Evolutionary conservation across 2,113 vertebrate species (phyloP), one percentile per base, ranked within the genome.

Genomic region (Hyperoodon ampullatus): DNA sequence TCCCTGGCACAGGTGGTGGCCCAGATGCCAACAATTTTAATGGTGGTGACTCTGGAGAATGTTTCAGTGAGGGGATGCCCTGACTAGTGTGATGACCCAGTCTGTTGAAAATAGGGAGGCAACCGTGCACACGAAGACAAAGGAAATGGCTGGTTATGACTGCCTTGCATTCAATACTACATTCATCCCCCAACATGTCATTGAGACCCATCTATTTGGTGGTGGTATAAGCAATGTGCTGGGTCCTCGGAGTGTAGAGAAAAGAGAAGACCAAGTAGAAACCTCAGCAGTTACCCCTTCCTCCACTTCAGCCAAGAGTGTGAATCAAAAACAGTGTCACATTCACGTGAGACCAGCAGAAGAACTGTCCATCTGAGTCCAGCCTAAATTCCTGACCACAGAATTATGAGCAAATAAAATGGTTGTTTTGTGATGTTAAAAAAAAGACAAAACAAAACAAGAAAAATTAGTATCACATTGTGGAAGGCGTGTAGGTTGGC

Each of bases 111-210:
- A 8, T 0, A 8, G 0, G 13, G 24, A 24, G 60, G 35, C 6
- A 6, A 5, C 15, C 4, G 50, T 1, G 10, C 2, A 1, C 0
- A 0, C 1, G 80, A 35, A 11, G 21, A 33, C 0, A 1, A 60
- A 15, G 11, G 61, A 6, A 7, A 15, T 1, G 50, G 53, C 42
- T 3, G 9, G 19, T 10, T 39, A 8, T 58, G 1, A 35, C 28
- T 0, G 5, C 14, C 0, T 8, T 0, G 30, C 1, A 0, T 7
- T 44, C 4, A 3, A 0, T 0, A 21, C 15, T 0, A 9, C 7
- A 8, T 3, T 13, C 26, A 1, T 33, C 7, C 55, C 55, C 13
- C 6, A 3, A 3, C 18, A 6, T 8, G 7, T 63, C 35, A 5
- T 1, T 15, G 50, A 14, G 74, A 10, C 24, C 14, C 14, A 8